These are phyloP conservation scores for Mormyrops attenuatus DNA, from an alignment of 2,797 vertebrate species.

Conservation along the genomic window DNA sequence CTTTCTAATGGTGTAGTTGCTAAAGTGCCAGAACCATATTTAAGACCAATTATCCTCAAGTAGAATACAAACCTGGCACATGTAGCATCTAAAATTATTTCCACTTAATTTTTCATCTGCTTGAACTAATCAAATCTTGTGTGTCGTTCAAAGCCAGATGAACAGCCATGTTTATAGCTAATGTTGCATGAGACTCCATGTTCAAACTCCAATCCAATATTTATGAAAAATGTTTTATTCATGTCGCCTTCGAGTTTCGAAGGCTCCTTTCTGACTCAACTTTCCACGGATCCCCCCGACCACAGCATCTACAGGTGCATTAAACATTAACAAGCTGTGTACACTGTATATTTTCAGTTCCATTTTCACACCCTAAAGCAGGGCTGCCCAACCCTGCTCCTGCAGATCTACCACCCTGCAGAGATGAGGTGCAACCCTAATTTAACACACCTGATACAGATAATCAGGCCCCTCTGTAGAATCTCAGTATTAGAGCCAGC, in stretches of 20 bases:
- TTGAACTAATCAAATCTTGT: neutral
- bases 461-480: neutral
- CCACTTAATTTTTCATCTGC: neutral
- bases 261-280: neutral
- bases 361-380: neutral
- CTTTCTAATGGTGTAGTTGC: neutral
- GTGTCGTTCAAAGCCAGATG: neutral
- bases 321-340: neutral
- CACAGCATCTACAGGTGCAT: neutral
- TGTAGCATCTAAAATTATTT: neutral
- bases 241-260: neutral
- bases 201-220: neutral
- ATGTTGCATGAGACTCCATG: neutral
- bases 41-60: neutral
- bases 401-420: neutral
- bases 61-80: neutral
- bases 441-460: neutral
- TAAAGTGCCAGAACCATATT: neutral
- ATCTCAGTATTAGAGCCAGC: neutral
- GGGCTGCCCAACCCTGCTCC: neutral
- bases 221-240: conserved; percentile 13
- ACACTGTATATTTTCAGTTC: neutral
- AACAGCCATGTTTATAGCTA: neutral
- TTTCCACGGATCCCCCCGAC: neutral
- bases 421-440: neutral